Percentiles rank a stretch among this genome's conserved stretches.
These are phyloP conservation scores for Parthenolecanium corni DNA, from an alignment of 2,888 invertebrate genomes.

Conservation along the genomic window DNA sequence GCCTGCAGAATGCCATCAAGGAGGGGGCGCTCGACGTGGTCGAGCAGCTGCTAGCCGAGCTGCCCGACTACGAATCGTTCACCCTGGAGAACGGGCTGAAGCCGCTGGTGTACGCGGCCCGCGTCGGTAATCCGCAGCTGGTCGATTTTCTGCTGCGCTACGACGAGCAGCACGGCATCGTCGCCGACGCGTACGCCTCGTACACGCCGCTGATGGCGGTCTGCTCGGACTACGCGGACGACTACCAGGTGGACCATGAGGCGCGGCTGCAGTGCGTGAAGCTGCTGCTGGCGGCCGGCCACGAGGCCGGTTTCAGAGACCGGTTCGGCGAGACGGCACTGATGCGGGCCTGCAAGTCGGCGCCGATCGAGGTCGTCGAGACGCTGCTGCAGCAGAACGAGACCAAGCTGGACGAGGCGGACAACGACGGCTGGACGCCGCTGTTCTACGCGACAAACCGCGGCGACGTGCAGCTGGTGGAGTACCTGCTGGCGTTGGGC, in stretches of 20 bases:
- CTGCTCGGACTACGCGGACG: not conserved
- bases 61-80: not conserved
- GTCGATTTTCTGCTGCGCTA: not conserved
- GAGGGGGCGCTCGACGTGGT: not conserved
- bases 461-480: not conserved
- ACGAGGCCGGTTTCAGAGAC: conserved; percentile 2
- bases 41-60: not conserved
- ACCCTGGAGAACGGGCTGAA: conserved; percentile 1
- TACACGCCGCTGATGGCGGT: conserved; percentile 2
- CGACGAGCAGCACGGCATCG: not conserved
- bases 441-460: conserved; percentile 9
- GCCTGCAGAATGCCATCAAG: conserved; percentile 2
- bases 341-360: conserved; percentile 3
- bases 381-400: not conserved
- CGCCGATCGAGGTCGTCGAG: not conserved
- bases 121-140: not conserved
- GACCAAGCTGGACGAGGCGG: not conserved
- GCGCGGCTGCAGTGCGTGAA: not conserved
- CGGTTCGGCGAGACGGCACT: not conserved
- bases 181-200: not conserved
- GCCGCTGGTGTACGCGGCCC: not conserved
- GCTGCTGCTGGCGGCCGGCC: not conserved
- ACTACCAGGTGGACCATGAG: not conserved
- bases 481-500: not conserved
- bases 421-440: conserved; percentile 11